Evolutionary conservation across 2,113 vertebrate genomes (phyloP).

Genomic region (Channa maculata): DNA sequence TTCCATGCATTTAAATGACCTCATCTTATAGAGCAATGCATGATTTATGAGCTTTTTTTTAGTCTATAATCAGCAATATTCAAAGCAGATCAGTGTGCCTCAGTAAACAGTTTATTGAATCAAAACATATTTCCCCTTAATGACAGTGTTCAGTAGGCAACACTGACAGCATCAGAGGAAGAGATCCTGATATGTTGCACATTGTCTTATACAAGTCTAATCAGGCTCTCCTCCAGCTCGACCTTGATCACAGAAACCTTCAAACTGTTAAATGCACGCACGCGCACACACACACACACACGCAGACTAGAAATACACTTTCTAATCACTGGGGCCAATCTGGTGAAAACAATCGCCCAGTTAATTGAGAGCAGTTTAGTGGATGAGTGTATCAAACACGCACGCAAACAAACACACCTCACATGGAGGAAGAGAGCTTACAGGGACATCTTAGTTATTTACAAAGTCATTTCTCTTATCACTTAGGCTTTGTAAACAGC

Average conservation of each 20-base stretch:
- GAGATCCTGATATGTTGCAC: conserved; percentile 42
- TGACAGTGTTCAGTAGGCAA: conserved; percentile 35
- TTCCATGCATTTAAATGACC: conserved; percentile 72
- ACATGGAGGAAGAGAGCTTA: conserved; percentile 56
- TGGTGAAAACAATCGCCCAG: conserved; percentile 78
- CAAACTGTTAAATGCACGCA: conserved; percentile 29
- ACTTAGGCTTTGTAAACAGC: conserved; percentile 80
- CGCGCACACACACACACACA: conserved; percentile 19
- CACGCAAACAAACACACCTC: conserved; percentile 25
- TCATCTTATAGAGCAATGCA: conserved; percentile 51
- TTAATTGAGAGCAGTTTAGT: conserved; percentile 82
- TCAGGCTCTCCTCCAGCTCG: conserved; percentile 49
- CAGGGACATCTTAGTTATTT: conserved; percentile 76
- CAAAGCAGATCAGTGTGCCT: conserved; percentile 50
- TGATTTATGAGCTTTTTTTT: conserved; percentile 65
- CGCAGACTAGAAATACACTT: conserved; percentile 30
- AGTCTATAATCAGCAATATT: conserved; percentile 64
- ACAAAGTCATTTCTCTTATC: conserved; percentile 81
- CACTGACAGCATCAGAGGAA: conserved; percentile 32
- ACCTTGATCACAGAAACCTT: conserved; percentile 67
- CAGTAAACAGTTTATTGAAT: conserved; percentile 70
- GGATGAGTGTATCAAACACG: conserved; percentile 67
- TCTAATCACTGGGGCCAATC: conserved; percentile 76
- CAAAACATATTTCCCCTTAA: conserved; percentile 57
- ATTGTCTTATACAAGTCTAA: conserved; percentile 52